Evolutionary conservation across 2,888 invertebrate genomes (phyloP).

Genomic region (Gonocerus acuteangulatus): DNA sequence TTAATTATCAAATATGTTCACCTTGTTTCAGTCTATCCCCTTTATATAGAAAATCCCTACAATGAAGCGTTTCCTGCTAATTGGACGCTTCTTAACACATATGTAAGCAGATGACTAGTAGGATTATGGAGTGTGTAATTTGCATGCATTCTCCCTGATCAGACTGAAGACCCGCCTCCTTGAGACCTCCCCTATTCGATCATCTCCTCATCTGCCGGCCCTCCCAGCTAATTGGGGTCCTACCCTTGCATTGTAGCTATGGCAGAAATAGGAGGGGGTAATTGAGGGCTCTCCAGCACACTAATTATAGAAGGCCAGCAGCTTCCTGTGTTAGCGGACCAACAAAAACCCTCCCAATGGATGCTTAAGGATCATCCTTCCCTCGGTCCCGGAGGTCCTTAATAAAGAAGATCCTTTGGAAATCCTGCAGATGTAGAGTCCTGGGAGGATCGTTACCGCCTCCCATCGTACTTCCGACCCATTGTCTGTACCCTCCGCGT

Average conservation of each 20-base stretch:
- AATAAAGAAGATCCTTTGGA: conserved; percentile 15
- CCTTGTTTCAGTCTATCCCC: no score
- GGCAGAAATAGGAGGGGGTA: conserved; percentile 11
- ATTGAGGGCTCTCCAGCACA: conserved; percentile 11
- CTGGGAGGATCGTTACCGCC: not conserved
- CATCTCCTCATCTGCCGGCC: conserved; percentile 4
- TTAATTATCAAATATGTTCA: no score
- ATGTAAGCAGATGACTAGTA: no score
- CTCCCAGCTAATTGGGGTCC: not conserved
- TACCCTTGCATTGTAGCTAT: no score
- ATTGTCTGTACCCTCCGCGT: conserved; percentile 5
- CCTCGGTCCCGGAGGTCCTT: not conserved
- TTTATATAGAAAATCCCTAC: no score
- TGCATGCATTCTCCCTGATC: no score
- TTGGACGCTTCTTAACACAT: no score
- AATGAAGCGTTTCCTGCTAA: no score
- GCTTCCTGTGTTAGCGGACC: conserved; percentile 15
- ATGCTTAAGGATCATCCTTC: conserved; percentile 9
- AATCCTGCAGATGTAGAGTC: conserved; percentile 15
- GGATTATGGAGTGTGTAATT: no score
- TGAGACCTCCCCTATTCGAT: not conserved
- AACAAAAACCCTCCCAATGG: conserved; percentile 4
- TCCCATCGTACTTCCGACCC: not conserved
- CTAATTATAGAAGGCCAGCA: conserved; percentile 6
- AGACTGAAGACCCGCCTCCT: no score